Conservation (phyloP, 2,797 vertebrate species). For the Gadopsis marmoratus region DNA sequence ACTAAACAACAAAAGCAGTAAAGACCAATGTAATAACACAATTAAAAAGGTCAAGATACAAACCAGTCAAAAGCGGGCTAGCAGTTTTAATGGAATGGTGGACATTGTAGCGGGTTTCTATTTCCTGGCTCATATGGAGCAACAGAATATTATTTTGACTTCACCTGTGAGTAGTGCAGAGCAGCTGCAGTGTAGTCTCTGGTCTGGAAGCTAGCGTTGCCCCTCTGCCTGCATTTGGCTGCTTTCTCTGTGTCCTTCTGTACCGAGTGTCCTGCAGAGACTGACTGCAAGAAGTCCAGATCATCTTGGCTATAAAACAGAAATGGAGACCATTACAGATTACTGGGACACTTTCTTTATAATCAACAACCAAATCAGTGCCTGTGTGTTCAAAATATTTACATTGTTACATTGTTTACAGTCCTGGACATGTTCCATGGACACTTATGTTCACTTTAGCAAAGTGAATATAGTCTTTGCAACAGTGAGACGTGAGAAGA, state of each 20-base stretch:
- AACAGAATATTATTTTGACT: background rate
- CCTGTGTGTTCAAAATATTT: background rate
- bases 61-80: background rate
- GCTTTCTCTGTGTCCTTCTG: conserved; percentile 82
- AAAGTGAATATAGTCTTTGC: background rate
- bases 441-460: background rate
- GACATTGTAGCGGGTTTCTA: background rate
- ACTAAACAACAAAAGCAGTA: background rate
- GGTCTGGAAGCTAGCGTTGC: conserved; percentile 87
- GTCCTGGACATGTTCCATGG: background rate
- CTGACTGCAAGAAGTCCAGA: conserved; percentile 76
- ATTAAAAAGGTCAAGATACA: background rate
- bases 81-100: background rate
- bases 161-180: conserved; percentile 89
- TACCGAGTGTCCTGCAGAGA: conserved; percentile 71
- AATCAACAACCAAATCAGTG: background rate
- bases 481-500: background rate
- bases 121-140: background rate
- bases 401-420: no score
- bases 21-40: background rate
- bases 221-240: conserved; percentile 83
- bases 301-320: conserved; percentile 83
- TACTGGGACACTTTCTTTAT: background rate
- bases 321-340: background rate
- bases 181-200: conserved; percentile 85